phyloP scores from a whole-genome alignment of 2,113 vertebrate genomes.

The Protomyctophum bolini region DNA sequence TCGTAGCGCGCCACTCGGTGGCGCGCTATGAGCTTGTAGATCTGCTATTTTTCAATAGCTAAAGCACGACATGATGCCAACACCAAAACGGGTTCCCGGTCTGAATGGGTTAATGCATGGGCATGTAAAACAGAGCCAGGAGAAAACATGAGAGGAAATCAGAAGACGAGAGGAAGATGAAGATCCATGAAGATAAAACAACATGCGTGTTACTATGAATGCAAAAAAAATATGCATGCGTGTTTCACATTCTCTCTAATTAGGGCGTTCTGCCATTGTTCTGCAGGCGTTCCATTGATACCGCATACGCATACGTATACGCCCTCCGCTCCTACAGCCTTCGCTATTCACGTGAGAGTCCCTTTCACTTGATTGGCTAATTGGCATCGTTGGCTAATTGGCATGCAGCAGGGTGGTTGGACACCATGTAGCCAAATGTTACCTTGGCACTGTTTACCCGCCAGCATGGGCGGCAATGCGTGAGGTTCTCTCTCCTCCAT shows the following conservation, averaged over 20 bases:
- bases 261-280: slow-evolving; percentile 30
- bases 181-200: too few species aligned
- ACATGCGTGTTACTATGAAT: too few species aligned
- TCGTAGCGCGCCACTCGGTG: too few species aligned
- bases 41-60: too few species aligned
- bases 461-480: slow-evolving; percentile 62
- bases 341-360: slow-evolving; percentile 21
- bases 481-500: slow-evolving; percentile 52
- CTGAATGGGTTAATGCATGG: neutral
- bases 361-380: slow-evolving; percentile 53
- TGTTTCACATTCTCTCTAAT: slow-evolving; percentile 19
- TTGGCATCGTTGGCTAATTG: slow-evolving; percentile 44
- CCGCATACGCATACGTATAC: neutral
- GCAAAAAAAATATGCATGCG: slow-evolving; percentile 3
- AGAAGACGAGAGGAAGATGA: neutral
- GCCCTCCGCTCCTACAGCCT: neutral
- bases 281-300: slow-evolving; percentile 30
- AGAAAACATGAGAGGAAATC: neutral
- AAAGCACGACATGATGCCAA: too few species aligned
- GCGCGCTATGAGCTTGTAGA: too few species aligned
- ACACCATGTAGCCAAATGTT: slow-evolving; percentile 62
- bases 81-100: too few species aligned
- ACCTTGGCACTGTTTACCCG: slow-evolving; percentile 37
- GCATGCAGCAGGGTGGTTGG: neutral
- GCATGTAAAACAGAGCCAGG: neutral